Percentiles rank a stretch among this genome's conserved stretches.
These are phyloP conservation scores for Cyanistes caeruleus DNA, from an alignment of 2,113 vertebrate species.

Conservation along the genomic window DNA sequence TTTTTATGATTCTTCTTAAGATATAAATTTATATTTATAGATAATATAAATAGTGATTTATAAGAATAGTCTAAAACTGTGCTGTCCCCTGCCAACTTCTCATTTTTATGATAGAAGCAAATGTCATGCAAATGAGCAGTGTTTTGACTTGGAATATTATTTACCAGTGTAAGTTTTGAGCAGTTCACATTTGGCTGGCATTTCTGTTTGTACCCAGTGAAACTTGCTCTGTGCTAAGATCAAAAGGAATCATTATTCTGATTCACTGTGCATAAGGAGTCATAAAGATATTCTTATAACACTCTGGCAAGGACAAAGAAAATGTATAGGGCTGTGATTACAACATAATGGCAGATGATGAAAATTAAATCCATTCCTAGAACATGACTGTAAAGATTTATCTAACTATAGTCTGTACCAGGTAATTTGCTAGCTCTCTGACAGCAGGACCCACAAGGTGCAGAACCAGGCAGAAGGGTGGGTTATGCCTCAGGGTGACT, in stretches of 20 bases:
- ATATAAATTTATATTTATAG: too few relatives aligned
- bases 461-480: not conserved
- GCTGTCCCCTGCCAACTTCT: not conserved
- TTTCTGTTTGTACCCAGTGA: not conserved
- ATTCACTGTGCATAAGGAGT: not conserved
- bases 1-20: too few relatives aligned
- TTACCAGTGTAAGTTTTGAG: conserved; percentile 37
- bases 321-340: not conserved
- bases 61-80: not conserved
- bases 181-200: not conserved
- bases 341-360: not conserved
- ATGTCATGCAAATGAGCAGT: not conserved
- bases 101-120: not conserved
- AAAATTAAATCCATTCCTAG: not conserved
- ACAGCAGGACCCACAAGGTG: fast-evolving
- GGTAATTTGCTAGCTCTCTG: not conserved
- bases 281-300: not conserved
- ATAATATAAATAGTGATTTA: too few relatives aligned
- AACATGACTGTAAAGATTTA: not conserved
- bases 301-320: conserved; percentile 1
- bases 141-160: conserved; percentile 10
- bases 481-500: not conserved
- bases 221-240: conserved; percentile 1
- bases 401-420: not conserved
- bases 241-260: conserved; percentile 20